phyloP scores from a whole-genome alignment of 2,888 invertebrate species.

The Hyppa rectilinea region DNA sequence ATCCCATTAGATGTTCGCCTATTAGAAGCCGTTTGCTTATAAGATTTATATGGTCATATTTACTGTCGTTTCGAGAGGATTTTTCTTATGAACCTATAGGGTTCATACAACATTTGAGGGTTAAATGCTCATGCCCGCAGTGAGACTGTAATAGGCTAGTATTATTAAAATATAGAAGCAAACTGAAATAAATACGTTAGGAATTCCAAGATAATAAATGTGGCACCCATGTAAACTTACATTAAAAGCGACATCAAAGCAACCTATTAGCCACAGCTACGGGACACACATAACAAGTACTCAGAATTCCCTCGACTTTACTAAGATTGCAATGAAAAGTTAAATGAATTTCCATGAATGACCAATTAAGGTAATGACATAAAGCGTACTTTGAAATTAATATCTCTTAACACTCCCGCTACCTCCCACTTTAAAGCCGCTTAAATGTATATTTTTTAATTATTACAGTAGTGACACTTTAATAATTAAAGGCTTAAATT shows the following conservation, averaged over 20 bases:
- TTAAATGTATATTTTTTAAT: too few species aligned
- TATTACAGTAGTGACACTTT: too few species aligned
- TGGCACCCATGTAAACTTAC: not conserved
- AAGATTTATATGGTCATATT: too few species aligned
- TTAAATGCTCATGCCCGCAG: not conserved
- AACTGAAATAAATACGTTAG: not conserved
- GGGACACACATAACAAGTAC: not conserved
- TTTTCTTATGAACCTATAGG: too few species aligned
- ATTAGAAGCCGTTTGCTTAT: too few species aligned
- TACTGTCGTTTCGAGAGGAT: too few species aligned
- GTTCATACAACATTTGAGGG: too few species aligned
- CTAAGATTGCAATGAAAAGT: not conserved
- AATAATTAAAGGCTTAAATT: too few species aligned
- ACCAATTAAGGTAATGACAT: not conserved
- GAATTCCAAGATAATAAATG: not conserved
- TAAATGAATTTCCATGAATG: not conserved
- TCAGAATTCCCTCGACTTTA: too few species aligned
- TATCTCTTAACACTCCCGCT: too few species aligned
- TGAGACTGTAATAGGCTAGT: not conserved
- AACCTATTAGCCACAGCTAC: constrained; percentile 11
- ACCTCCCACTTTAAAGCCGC: too few species aligned
- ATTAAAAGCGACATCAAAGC: constrained; percentile 1
- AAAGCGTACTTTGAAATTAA: not conserved
- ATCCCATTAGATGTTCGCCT: too few species aligned
- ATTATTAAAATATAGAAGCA: not conserved